Conservation (phyloP, 2,888 invertebrate genomes). For the Labia minor region DNA sequence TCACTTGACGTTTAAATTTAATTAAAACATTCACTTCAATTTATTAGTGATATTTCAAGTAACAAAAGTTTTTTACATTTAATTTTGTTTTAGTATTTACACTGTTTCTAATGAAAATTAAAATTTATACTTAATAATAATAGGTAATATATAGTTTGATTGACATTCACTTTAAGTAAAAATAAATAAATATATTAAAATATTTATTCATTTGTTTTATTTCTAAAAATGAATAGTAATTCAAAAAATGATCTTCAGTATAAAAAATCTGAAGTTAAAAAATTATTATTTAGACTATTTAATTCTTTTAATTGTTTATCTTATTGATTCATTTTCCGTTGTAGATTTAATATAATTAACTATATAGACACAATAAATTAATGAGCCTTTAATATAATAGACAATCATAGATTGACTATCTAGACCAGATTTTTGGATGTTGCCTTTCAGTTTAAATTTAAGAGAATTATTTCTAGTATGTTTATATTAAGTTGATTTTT, state of each 20-base stretch:
- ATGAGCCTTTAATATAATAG: neutral
- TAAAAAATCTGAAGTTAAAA: neutral
- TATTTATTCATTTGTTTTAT: neutral
- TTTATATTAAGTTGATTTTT: neutral
- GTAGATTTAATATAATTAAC: neutral
- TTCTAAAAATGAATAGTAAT: neutral
- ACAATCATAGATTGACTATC: neutral
- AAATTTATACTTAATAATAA: neutral
- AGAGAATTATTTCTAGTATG: neutral
- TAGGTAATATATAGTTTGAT: neutral
- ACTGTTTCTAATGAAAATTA: neutral
- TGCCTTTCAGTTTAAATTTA: neutral
- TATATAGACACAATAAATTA: neutral
- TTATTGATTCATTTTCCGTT: neutral
- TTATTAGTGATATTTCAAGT: conserved; percentile 2
- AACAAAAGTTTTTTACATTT: conserved; percentile 1
- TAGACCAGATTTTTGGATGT: neutral
- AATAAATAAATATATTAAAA: conserved; percentile 8
- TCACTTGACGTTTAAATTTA: no score
- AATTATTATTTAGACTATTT: neutral
- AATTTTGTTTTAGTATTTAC: neutral
- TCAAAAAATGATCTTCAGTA: neutral
- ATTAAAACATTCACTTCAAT: conserved; percentile 9
- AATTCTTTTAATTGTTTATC: neutral
- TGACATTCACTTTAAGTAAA: conserved; percentile 4